Conservation (phyloP, 1,140 invertebrate species). For the Monomorium pharaonis region DNA sequence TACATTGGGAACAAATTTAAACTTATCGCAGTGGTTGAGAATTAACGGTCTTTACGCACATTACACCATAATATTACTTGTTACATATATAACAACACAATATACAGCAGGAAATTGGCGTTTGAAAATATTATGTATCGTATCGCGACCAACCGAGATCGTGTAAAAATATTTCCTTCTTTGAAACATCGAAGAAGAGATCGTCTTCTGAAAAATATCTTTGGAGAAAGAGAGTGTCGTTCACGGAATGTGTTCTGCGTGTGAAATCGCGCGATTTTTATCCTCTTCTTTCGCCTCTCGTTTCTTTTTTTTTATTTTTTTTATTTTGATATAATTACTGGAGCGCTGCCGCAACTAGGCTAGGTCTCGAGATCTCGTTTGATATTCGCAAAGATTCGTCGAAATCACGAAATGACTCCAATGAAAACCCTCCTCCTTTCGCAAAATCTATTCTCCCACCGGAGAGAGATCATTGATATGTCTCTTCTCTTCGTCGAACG, state of each 20-base stretch:
- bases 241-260: slow-evolving; percentile 21
- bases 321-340: slow-evolving; percentile 20
- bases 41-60: slow-evolving; percentile 33
- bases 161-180: slow-evolving; percentile 71
- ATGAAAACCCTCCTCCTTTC: background rate
- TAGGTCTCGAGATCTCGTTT: slow-evolving; percentile 14
- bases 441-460: background rate
- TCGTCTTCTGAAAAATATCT: slow-evolving; percentile 20
- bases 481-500: slow-evolving; percentile 61
- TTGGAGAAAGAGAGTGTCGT: background rate
- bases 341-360: slow-evolving; percentile 39
- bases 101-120: slow-evolving; percentile 62
- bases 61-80: slow-evolving; percentile 51
- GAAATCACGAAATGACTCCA: background rate
- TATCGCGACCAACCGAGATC: slow-evolving; percentile 47
- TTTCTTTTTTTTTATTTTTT: background rate
- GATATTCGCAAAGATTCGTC: slow-evolving; percentile 23
- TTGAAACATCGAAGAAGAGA: slow-evolving; percentile 23
- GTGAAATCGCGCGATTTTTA: slow-evolving; percentile 26
- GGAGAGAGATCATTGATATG: slow-evolving; percentile 43
- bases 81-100: slow-evolving; percentile 67
- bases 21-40: slow-evolving; percentile 18
- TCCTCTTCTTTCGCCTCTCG: background rate
- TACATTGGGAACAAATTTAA: slow-evolving; percentile 8
- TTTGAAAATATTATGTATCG: slow-evolving; percentile 69